These are phyloP conservation scores for Melolontha melolontha DNA, from an alignment of 2,888 invertebrate genomes.

Conservation along the genomic window DNA sequence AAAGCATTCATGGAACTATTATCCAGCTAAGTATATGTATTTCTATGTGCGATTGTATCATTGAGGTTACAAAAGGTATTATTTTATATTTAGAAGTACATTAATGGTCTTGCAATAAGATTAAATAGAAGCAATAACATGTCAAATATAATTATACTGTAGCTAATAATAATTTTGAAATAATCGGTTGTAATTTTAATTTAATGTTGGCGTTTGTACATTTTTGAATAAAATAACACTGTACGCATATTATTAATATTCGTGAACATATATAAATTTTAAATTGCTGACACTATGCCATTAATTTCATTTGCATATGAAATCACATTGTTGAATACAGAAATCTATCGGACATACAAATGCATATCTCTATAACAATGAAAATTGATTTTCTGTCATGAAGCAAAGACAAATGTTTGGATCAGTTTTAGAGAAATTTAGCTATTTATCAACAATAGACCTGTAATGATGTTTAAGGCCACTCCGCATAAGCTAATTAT, in stretches of 20 bases:
- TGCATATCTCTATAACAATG: slow-evolving; percentile 16
- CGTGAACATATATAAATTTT: not conserved
- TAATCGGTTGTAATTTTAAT: too few species aligned
- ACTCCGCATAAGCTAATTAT: not conserved
- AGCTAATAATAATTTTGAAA: too few species aligned
- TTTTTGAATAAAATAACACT: too few species aligned
- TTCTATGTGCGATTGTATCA: too few species aligned
- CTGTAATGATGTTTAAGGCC: slow-evolving; percentile 1
- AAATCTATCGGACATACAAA: slow-evolving; percentile 4
- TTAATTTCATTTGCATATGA: not conserved
- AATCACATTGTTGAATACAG: not conserved
- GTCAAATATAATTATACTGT: too few species aligned
- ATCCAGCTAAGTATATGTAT: too few species aligned
- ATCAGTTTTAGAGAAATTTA: slow-evolving; percentile 1
- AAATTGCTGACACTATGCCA: slow-evolving; percentile 10
- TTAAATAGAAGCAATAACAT: too few species aligned
- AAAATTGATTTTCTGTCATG: slow-evolving; percentile 34
- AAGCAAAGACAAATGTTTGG: slow-evolving; percentile 21
- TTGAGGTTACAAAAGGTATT: too few species aligned
- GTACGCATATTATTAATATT: not conserved
- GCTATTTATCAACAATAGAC: not conserved
- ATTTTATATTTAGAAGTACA: too few species aligned
- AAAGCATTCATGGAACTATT: too few species aligned
- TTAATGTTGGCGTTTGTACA: too few species aligned
- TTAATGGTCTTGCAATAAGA: too few species aligned